Percentiles rank a stretch among this genome's conserved stretches.
phyloP scores from a whole-genome alignment of 2,113 vertebrate genomes.

The Hippopotamus amphibius region DNA sequence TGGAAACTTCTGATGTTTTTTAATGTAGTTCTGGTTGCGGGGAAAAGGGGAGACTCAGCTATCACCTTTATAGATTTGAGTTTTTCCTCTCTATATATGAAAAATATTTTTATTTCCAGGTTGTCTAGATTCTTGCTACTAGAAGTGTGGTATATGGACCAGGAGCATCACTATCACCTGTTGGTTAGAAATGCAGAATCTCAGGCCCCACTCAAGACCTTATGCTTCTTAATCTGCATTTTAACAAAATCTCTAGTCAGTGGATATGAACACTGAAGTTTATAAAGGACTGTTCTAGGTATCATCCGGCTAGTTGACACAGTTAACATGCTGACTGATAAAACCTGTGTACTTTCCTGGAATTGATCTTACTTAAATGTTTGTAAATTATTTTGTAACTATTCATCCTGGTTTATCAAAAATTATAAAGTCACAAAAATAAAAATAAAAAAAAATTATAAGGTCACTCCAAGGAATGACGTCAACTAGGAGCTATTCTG shows the following conservation, averaged over 20 bases:
- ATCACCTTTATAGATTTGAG: not conserved
- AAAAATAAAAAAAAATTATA: no score
- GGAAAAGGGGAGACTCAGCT: not conserved
- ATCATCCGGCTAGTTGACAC: not conserved
- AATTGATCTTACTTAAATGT: slow-evolving; percentile 18
- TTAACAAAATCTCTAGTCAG: not conserved
- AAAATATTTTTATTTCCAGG: slow-evolving; percentile 12
- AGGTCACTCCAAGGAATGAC: no score
- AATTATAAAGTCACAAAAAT: not conserved
- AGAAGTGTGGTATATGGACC: not conserved
- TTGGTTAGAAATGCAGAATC: slow-evolving; percentile 19
- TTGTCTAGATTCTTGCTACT: not conserved
- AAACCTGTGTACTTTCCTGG: not conserved
- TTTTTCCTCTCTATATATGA: not conserved
- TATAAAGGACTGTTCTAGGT: not conserved
- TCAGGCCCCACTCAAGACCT: not conserved
- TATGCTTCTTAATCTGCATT: not conserved
- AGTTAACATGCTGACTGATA: not conserved
- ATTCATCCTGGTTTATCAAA: not conserved
- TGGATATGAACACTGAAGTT: not conserved
- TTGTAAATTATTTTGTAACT: slow-evolving; percentile 18
- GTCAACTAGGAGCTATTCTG: no score
- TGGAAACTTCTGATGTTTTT: not conserved
- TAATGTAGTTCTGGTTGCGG: not conserved
- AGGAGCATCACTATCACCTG: not conserved